Percentiles rank a stretch among this genome's conserved stretches.
Conservation (phyloP, 2,797 vertebrate genomes). For the Dicrostonyx torquatus region DNA sequence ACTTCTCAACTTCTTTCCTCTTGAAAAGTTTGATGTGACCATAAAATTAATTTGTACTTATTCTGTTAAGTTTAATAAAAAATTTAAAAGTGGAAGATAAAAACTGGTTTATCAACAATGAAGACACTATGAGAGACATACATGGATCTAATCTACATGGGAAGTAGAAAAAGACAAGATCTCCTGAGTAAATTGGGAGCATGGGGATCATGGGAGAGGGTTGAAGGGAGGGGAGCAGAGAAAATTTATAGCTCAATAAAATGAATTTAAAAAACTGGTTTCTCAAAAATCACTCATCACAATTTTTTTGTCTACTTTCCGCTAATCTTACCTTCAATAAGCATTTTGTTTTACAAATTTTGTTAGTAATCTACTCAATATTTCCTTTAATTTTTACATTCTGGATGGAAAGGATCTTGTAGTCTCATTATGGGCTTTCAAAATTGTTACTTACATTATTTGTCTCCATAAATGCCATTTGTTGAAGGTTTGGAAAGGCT, state of each 20-base stretch:
- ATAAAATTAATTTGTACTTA: not conserved
- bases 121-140: no score
- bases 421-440: slow-evolving; percentile 24
- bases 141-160: no score
- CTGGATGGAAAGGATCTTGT: not conserved
- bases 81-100: not conserved
- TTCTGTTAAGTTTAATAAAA: slow-evolving; percentile 24
- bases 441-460: not conserved
- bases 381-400: not conserved
- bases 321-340: not conserved
- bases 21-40: not conserved
- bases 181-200: no score
- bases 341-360: slow-evolving; percentile 40
- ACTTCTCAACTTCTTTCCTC: not conserved
- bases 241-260: no score
- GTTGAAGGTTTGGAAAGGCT: not conserved
- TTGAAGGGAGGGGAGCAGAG: no score
- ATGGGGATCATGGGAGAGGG: no score
- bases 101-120: not conserved
- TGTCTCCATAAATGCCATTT: not conserved
- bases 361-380: not conserved
- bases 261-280: not conserved
- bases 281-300: not conserved
- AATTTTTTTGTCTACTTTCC: not conserved
- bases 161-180: no score